These are phyloP conservation scores for Chrysina gloriosa DNA, from an alignment of 2,888 invertebrate genomes.

Conservation along the genomic window DNA sequence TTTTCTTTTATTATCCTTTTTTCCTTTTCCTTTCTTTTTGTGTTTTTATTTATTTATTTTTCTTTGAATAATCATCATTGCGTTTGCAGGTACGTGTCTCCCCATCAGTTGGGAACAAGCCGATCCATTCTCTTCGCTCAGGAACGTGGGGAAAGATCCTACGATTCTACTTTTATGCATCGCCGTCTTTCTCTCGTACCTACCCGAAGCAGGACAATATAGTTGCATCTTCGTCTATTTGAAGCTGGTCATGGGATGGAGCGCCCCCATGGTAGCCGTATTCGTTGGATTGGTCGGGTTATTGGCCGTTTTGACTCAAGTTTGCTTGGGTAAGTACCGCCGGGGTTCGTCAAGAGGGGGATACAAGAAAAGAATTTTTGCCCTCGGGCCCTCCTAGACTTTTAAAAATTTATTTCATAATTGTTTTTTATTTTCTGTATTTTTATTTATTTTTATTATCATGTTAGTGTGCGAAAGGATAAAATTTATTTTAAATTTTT, in stretches of 20 bases:
- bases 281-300: constrained; percentile 98
- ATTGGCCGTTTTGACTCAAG: constrained; percentile 95
- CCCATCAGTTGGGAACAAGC: constrained; percentile 98
- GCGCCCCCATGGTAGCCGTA: constrained; percentile 93
- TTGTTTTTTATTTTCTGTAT: too few species aligned
- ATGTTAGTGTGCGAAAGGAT: too few species aligned
- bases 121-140: constrained; percentile 95
- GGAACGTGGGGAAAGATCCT: constrained; percentile 93
- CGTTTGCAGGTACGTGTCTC: constrained; percentile 68
- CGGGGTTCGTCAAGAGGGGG: neutral
- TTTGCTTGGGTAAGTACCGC: constrained; percentile 73
- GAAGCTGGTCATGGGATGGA: constrained; percentile 95
- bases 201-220: constrained; percentile 99
- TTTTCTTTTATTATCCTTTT: too few species aligned
- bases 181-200: constrained; percentile 96
- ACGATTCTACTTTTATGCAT: constrained; percentile 97
- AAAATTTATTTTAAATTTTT: too few species aligned
- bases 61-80: neutral
- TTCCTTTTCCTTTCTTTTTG: too few species aligned
- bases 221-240: constrained; percentile 99
- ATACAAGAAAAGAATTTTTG: neutral
- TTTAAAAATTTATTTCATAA: too few species aligned
- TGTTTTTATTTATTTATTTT: too few species aligned
- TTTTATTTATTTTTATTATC: too few species aligned
- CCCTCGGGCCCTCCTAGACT: too few species aligned